phyloP scores from a whole-genome alignment of 2,888 invertebrate species.

The Operophtera brumata region DNA sequence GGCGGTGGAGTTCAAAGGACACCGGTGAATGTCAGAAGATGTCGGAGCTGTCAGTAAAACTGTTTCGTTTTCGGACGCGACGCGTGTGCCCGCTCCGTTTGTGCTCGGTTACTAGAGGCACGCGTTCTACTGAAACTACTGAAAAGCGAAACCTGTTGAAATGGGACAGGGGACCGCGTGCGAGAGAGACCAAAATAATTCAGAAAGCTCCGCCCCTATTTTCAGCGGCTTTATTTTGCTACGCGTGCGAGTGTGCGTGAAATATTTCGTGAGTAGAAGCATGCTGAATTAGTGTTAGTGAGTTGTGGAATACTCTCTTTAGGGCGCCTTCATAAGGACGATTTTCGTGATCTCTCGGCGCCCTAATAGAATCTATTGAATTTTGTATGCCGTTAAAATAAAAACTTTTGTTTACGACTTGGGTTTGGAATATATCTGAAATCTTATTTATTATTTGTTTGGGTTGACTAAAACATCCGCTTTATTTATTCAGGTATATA shows the following conservation, averaged over 20 bases:
- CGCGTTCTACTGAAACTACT: constrained; percentile 75
- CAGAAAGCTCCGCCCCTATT: constrained; percentile 47
- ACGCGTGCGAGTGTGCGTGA: constrained; percentile 69
- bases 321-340: constrained; percentile 70
- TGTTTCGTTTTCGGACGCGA: constrained; percentile 71
- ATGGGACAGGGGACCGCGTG: constrained; percentile 68
- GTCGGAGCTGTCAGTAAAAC: constrained; percentile 74
- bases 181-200: constrained; percentile 52
- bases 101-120: constrained; percentile 77
- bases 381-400: constrained; percentile 37
- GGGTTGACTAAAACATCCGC: not conserved
- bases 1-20: constrained; percentile 56
- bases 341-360: constrained; percentile 60
- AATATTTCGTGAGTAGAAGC: constrained; percentile 70
- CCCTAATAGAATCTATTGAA: constrained; percentile 54
- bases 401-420: constrained; percentile 28
- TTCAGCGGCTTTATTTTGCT: constrained; percentile 75
- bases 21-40: constrained; percentile 69
- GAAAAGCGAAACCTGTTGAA: constrained; percentile 81
- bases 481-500: not conserved
- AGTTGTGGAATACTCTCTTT: constrained; percentile 78
- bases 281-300: constrained; percentile 69
- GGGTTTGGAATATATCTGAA: constrained; percentile 18
- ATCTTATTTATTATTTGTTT: constrained; percentile 16
- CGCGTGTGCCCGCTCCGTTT: constrained; percentile 76